A percentile compares a stretch with the other conserved stretches of the same genome.
These are phyloP conservation scores for Rhysida immarginata DNA, from an alignment of 1,140 invertebrate species.

Conservation along the genomic window DNA sequence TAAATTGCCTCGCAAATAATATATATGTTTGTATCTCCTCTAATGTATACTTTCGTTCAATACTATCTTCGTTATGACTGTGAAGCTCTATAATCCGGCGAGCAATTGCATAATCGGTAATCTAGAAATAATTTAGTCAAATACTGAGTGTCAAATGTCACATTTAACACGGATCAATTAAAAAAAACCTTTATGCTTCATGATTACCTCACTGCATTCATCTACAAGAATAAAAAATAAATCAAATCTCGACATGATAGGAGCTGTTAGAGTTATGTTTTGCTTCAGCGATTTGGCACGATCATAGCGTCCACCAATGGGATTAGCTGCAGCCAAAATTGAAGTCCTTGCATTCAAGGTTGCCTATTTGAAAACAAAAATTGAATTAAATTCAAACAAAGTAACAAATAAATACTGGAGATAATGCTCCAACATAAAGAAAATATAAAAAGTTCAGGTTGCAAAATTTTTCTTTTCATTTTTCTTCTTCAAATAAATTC, in stretches of 20 bases:
- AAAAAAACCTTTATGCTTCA: too few species aligned
- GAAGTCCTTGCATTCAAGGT: conserved; percentile 95
- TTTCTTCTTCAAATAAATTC: too few species aligned
- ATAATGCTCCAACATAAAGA: too few species aligned
- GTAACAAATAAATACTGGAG: too few species aligned
- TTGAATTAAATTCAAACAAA: too few species aligned
- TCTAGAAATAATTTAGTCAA: conserved; percentile 28
- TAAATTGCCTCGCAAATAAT: conserved; percentile 89
- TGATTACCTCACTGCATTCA: conserved; percentile 71
- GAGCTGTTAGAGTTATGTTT: conserved; percentile 83
- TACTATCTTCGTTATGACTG: conserved; percentile 54
- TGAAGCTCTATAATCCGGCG: conserved; percentile 90
- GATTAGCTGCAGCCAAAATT: conserved; percentile 96
- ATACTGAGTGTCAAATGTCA: too few species aligned
- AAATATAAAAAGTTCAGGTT: too few species aligned
- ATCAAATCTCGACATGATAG: conserved; percentile 99
- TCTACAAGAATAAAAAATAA: conserved; percentile 96
- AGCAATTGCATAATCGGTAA: conserved; percentile 88
- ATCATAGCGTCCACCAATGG: conserved; percentile 89
- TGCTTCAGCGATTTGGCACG: conserved; percentile 84
- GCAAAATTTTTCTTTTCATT: too few species aligned
- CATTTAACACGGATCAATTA: too few species aligned
- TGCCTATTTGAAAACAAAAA: conserved; percentile 50
- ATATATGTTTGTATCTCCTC: conserved; percentile 88
- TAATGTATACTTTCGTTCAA: conserved; percentile 63